A percentile compares a stretch with the other conserved stretches of the same genome.
Conservation (phyloP, 2,797 vertebrate species). For the Tapirus indicus region DNA sequence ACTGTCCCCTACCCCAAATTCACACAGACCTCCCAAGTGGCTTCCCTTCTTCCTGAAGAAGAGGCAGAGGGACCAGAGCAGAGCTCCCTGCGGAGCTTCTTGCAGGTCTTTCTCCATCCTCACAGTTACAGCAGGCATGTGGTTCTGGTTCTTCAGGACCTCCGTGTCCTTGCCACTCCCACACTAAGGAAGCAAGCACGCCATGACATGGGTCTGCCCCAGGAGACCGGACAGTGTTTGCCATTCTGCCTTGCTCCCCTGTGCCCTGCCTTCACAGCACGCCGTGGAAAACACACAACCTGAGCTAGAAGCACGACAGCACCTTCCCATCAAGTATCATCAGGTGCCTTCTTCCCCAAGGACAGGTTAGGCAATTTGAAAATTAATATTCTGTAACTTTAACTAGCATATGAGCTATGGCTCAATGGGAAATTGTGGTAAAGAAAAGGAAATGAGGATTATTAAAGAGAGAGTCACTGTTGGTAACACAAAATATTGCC, state of each 20-base stretch:
- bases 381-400: constrained; percentile 42
- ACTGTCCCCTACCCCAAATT: background rate
- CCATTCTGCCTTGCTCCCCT: background rate
- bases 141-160: background rate
- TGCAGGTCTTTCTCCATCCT: background rate
- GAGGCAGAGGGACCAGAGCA: background rate
- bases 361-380: background rate
- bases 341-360: background rate
- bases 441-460: constrained; percentile 46
- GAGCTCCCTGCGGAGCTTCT: background rate
- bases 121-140: background rate
- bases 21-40: background rate
- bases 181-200: background rate
- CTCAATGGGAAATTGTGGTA: constrained; percentile 28
- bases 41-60: background rate
- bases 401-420: background rate
- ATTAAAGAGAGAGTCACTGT: background rate
- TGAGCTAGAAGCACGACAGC: background rate
- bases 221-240: background rate
- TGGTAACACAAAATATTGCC: background rate
- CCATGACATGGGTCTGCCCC: background rate
- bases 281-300: background rate
- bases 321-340: background rate
- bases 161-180: background rate
- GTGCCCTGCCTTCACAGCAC: background rate